A percentile compares a stretch with the other conserved stretches of the same genome.
Evolutionary conservation across 1,140 invertebrate genomes (phyloP).

Genomic region (Leucophenga varia): DNA sequence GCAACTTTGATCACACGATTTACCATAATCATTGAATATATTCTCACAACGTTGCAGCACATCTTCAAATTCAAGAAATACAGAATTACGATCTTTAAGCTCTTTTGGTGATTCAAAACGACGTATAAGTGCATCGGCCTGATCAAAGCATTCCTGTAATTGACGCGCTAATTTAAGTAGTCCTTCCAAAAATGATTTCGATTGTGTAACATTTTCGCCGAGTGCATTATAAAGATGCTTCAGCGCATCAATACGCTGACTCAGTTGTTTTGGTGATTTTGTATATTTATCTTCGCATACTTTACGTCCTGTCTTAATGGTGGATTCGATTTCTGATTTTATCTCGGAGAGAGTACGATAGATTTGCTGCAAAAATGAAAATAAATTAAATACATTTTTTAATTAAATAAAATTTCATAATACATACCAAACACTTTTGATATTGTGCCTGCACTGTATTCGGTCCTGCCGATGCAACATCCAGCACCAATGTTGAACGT

Average conservation of each 20-base stretch:
- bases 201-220: slow-evolving; percentile 76
- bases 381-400: not conserved
- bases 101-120: slow-evolving; percentile 47
- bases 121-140: slow-evolving; percentile 58
- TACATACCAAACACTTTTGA: slow-evolving; percentile 76
- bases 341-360: slow-evolving; percentile 85
- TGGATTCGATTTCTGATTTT: slow-evolving; percentile 83
- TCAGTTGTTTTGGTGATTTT: slow-evolving; percentile 72
- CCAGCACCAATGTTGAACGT: slow-evolving; percentile 71
- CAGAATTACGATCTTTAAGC: slow-evolving; percentile 39
- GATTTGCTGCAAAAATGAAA: slow-evolving; percentile 66
- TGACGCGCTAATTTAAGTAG: slow-evolving; percentile 66
- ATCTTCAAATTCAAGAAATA: slow-evolving; percentile 48
- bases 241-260: slow-evolving; percentile 75
- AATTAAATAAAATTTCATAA: not conserved
- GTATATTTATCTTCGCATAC: slow-evolving; percentile 77
- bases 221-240: slow-evolving; percentile 88
- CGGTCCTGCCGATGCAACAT: slow-evolving; percentile 75
- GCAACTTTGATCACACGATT: slow-evolving; percentile 67
- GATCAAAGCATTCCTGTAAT: slow-evolving; percentile 66
- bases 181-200: slow-evolving; percentile 73
- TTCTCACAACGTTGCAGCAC: slow-evolving; percentile 44
- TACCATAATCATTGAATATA: slow-evolving; percentile 64
- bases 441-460: slow-evolving; percentile 78
- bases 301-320: slow-evolving; percentile 84